Conservation (phyloP, 1,140 invertebrate genomes). For the Arctopsyche grandis region DNA sequence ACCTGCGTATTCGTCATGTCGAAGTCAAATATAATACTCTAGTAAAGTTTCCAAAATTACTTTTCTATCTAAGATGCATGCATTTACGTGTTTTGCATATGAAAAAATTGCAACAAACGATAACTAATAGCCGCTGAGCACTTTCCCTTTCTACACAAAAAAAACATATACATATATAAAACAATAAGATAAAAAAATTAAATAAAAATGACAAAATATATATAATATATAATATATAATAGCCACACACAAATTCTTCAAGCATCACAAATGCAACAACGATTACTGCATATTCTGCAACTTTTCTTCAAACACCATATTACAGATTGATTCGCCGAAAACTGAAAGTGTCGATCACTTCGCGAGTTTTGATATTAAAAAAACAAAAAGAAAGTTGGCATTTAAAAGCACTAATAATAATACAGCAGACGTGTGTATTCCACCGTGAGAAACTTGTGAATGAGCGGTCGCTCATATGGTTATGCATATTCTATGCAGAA, state of each 20-base stretch:
- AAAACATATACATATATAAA: conserved; percentile 59
- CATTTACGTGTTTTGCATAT: conserved; percentile 2
- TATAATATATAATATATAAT: too few relatives aligned
- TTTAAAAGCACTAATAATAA: conserved; percentile 33
- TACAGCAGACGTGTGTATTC: conserved; percentile 58
- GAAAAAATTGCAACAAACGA: neutral
- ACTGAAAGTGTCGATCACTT: too few relatives aligned
- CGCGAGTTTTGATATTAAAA: conserved; percentile 49
- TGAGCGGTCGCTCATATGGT: neutral
- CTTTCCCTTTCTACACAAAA: conserved; percentile 58
- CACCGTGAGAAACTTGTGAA: neutral
- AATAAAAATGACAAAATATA: conserved; percentile 47
- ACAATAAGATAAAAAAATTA: conserved; percentile 22
- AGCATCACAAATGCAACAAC: too few relatives aligned
- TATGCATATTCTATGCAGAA: conserved; percentile 2
- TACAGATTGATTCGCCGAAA: too few relatives aligned
- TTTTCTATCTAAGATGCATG: conserved; percentile 2
- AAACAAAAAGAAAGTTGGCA: conserved; percentile 16
- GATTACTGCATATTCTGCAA: conserved; percentile 53
- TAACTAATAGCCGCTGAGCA: neutral
- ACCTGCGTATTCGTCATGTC: conserved; percentile 67
- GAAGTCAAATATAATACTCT: conserved; percentile 24
- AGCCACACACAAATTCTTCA: too few relatives aligned
- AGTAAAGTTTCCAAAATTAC: neutral
- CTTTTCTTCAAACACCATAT: conserved; percentile 57